Base-by-base conservation (phyloP, 1,140 invertebrate genomes). In the Drosophila quadrilineata region DNA sequence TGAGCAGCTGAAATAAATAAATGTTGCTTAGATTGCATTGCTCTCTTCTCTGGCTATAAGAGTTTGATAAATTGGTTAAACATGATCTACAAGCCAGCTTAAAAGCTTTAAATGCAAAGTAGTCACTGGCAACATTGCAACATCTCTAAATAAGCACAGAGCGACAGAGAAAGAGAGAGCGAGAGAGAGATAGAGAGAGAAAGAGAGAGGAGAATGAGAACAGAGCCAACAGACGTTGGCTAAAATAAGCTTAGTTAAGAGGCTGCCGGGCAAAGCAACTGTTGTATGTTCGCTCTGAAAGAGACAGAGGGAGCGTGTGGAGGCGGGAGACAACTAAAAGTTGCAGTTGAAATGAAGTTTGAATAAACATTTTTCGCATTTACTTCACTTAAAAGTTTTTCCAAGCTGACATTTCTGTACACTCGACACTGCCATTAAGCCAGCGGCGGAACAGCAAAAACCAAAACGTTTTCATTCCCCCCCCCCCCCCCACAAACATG, bases 291-390 rank as follows among this genome's bases (percentile, higher is more conserved):
- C n/a, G n/a, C n/a, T n/a, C 62, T 59, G 54, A 14, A 38, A 53
- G 16, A 24, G 6, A 5, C 16, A 26, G 26, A 14, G 29, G 14
- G 16, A n/a, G 28, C 21, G 21, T n/a, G 12, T 21, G 21, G n/a
- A 8, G 1, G 33, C 6, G 6, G 19, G 14, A 9, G 36, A 6
- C 8, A 16, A 38, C 63, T 70, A 22, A 64, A 85, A 84, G 69
- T 84, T 84, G 57, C 69, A 71, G 60, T 65, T 82, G 70, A 84
- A 84, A 80, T 73, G 73, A 84, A 84, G 77, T 84, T 84, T 84
- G 77, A 84, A 84, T 84, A 84, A 84, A 84, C 77, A 84, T 84
- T 84, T 85, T 85, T 79, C 77, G 79, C 77, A 85, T 84, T 84
- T 84, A 84, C 77, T 84, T 84, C 70, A 84, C 77, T 84, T 84